Evolutionary conservation across 53 echinoderm and acorn worm genomes (phyloP).

Genomic region (Pentamera pediparva): DNA sequence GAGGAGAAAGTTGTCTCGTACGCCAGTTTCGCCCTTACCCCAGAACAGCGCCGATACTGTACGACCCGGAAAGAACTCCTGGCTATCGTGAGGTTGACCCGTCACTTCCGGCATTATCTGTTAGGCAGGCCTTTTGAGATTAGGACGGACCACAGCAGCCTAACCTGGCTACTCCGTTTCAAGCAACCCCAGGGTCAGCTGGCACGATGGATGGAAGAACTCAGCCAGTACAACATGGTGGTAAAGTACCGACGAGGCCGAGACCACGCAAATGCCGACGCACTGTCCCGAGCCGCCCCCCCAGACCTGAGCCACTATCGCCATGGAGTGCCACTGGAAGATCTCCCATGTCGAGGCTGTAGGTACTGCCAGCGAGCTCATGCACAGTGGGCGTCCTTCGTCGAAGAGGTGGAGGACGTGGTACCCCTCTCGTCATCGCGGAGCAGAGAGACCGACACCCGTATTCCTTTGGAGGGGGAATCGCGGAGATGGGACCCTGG

Average conservation of each 20-base stretch:
- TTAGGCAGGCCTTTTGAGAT: conserved; percentile 37
- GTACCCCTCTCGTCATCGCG: conserved; percentile 10
- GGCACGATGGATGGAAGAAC: conserved; percentile 42
- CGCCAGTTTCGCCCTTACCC: conserved; percentile 9
- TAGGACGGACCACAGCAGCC: conserved; percentile 39
- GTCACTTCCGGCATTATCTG: conserved; percentile 39
- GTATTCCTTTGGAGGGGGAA: not conserved
- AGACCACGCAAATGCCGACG: conserved; percentile 48
- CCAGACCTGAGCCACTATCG: conserved; percentile 13
- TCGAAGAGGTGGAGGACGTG: conserved; percentile 28
- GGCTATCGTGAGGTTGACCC: conserved; percentile 7
- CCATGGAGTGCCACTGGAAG: not conserved
- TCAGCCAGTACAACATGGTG: conserved; percentile 43
- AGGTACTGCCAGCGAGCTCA: conserved; percentile 42
- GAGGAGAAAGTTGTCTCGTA: conserved; percentile 31
- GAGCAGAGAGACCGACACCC: not conserved
- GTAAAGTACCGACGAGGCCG: conserved; percentile 27
- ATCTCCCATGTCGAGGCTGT: conserved; percentile 39
- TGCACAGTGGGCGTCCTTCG: conserved; percentile 40
- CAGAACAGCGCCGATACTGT: conserved; percentile 32
- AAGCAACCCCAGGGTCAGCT: conserved; percentile 50
- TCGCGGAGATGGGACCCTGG: not conserved
- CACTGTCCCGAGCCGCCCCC: conserved; percentile 42
- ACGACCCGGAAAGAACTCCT: conserved; percentile 27
- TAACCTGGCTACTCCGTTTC: conserved; percentile 43